Base-by-base conservation (phyloP, 2,113 vertebrate species). In the Steatornis caripensis region DNA sequence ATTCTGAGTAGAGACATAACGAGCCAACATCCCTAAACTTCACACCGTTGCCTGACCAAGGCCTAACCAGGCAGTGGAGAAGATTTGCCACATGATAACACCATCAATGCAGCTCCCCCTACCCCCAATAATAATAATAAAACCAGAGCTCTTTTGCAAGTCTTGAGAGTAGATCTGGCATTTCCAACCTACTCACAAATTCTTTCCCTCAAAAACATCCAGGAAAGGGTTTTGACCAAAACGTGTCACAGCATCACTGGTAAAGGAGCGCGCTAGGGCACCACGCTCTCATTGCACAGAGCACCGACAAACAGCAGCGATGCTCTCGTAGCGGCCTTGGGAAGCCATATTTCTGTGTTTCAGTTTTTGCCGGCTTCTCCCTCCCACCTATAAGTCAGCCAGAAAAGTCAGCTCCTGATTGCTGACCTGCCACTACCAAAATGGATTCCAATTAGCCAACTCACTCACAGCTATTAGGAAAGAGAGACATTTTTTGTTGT, bases 401-500 rank as follows among this genome's bases (percentile, higher is more conserved):
- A 77, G 94, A 81, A 95, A 97, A 96, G 84, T 75, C 88, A 77
- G 82, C 94, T 89, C 87, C 79, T 93, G 90, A 89, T 84, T 69
- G 82, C 83, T 93, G 82, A 96, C 80, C 93, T 93, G 90, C 85
- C 87, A 86, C 84, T 95, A 97, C 85, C 82, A 97, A 96, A 96
- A 96, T n/a, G 85, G 92, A 80, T 97, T 96, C 91, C 95, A 93
- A 94, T 96, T 96, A 91, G 87, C 87, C 94, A 96, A 55, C 66
- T 97, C 90, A 95, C 94, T 97, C 88, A 65, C 1, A 0, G 85
- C 96, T 94, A 95, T 96, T 93, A 90, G 93, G 88, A 89, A 94
- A 84, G 95, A 93, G 90, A 87, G 91, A 79, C 94, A 90, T 94
- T 96, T 97, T 96, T 95, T 93, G 90, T 93, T 72, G 95, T 95